Evolutionary conservation across 2,113 vertebrate species (phyloP).

Genomic region (Neogale vison): DNA sequence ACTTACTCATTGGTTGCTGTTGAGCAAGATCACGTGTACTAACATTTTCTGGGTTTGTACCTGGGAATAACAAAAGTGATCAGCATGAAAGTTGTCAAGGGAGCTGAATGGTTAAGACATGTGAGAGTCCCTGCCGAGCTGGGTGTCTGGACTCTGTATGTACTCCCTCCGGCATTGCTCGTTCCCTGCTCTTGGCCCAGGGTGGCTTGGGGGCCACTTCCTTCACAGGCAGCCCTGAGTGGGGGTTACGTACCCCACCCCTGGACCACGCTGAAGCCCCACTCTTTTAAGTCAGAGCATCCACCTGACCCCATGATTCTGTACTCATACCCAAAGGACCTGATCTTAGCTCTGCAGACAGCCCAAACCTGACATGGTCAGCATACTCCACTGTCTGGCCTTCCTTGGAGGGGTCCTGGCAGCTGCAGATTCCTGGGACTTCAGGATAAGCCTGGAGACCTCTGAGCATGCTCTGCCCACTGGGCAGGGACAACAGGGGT

Average conservation of each 20-base stretch:
- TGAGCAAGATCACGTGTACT: not conserved
- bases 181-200: not conserved
- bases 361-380: not conserved
- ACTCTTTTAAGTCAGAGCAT: not conserved
- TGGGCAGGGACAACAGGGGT: not conserved
- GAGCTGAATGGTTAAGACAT: not conserved
- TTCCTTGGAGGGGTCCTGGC: not conserved
- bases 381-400: not conserved
- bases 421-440: not conserved
- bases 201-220: not conserved
- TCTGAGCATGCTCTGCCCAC: not conserved
- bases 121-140: not conserved
- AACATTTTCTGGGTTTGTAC: not conserved
- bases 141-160: not conserved
- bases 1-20: not conserved
- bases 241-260: fast-evolving
- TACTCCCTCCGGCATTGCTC: not conserved
- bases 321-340: not conserved
- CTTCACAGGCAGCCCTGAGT: not conserved
- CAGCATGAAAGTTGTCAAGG: not conserved
- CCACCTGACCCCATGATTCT: not conserved
- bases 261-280: not conserved
- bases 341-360: not conserved
- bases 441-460: not conserved
- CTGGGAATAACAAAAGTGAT: not conserved